These are phyloP conservation scores for Monodelphis domestica DNA, from an alignment of 2,797 vertebrate genomes.

Conservation along the genomic window DNA sequence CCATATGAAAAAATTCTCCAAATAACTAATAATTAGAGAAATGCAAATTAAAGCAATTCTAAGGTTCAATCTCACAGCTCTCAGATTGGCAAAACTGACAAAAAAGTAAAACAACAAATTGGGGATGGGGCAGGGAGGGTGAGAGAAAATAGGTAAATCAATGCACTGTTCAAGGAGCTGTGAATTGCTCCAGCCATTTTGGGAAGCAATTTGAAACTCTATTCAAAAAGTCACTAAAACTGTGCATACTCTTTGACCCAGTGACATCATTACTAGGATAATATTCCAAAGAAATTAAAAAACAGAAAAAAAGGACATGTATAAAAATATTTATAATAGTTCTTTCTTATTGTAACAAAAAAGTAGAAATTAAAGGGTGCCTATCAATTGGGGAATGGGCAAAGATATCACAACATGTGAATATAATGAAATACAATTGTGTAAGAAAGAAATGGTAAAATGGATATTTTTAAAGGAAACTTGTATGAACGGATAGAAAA, in stretches of 20 bases:
- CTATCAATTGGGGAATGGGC: too few relatives aligned
- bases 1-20: neutral
- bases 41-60: neutral
- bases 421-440: neutral
- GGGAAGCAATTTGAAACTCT: too few relatives aligned
- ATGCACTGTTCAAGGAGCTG: too few relatives aligned
- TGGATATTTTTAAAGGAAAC: neutral
- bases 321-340: neutral
- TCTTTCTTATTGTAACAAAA: neutral
- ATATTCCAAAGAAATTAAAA: neutral
- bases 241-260: neutral
- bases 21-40: neutral
- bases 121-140: too few relatives aligned
- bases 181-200: too few relatives aligned
- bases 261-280: neutral
- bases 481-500: neutral
- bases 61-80: neutral
- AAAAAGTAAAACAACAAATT: neutral
- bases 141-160: neutral
- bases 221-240: neutral
- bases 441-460: neutral
- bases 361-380: neutral
- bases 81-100: neutral
- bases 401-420: too few relatives aligned
- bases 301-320: neutral